These are phyloP conservation scores for Limnephilus lunatus DNA, from an alignment of 2,888 invertebrate genomes.

Conservation along the genomic window DNA sequence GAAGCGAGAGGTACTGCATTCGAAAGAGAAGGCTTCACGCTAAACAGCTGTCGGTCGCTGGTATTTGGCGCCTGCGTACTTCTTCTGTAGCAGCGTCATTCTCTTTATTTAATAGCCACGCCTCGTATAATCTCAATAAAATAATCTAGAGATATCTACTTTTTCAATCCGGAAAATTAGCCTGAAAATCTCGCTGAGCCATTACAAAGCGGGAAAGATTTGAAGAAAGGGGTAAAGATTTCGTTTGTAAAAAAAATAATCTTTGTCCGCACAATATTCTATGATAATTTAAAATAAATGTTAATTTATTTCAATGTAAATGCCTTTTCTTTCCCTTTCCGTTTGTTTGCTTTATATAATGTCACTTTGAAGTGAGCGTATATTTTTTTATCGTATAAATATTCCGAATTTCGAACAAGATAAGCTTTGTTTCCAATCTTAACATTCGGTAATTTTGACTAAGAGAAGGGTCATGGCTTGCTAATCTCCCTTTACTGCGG, in stretches of 20 bases:
- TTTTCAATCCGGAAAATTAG: neutral
- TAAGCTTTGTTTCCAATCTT: neutral
- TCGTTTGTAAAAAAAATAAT: neutral
- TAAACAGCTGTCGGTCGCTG: too few species aligned
- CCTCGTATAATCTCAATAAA: neutral
- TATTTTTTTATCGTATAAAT: conserved; percentile 19
- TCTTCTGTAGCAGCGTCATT: too few species aligned
- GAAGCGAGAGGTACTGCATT: too few species aligned
- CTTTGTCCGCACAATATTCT: neutral
- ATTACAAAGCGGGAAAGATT: neutral
- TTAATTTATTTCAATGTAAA: neutral
- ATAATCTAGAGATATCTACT: neutral
- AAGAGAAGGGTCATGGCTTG: conserved; percentile 17
- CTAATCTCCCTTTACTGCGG: neutral
- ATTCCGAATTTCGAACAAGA: neutral
- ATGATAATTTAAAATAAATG: neutral
- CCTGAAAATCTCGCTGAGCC: neutral
- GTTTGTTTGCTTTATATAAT: neutral
- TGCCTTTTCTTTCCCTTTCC: neutral
- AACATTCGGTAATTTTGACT: conserved; percentile 29
- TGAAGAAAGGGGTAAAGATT: neutral
- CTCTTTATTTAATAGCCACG: too few species aligned
- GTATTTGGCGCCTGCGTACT: too few species aligned
- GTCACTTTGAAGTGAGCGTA: neutral
- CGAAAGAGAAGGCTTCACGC: too few species aligned